Conservation (phyloP, 2,113 vertebrate genomes). For the Callaeas wilsoni region DNA sequence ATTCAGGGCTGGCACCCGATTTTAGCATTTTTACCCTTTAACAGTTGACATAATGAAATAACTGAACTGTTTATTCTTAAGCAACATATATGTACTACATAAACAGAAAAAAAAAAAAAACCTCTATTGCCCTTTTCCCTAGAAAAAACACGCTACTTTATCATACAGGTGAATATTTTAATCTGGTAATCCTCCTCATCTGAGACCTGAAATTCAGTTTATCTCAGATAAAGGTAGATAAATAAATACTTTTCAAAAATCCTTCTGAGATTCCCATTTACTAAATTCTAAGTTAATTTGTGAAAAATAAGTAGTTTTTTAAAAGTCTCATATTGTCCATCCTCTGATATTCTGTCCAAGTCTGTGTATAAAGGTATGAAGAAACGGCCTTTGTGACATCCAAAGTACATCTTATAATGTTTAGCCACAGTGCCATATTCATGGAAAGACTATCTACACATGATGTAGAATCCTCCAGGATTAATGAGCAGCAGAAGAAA, state of each 20-base stretch:
- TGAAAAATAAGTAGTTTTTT: neutral
- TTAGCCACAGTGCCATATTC: neutral
- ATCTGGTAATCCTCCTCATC: neutral
- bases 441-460: neutral
- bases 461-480: neutral
- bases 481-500: neutral
- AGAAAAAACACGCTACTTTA: neutral
- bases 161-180: neutral
- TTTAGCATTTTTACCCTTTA: neutral
- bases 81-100: neutral
- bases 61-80: neutral
- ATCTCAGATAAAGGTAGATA: neutral
- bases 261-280: neutral
- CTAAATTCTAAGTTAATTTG: neutral
- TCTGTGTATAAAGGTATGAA: neutral
- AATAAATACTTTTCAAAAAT: neutral
- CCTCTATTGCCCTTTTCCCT: neutral
- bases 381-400: neutral
- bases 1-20: neutral
- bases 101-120: neutral
- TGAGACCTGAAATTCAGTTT: neutral
- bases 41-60: neutral
- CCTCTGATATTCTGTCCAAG: neutral
- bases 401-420: neutral
- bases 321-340: neutral